phyloP scores from a whole-genome alignment of 2,888 invertebrate species.

The Blomia tropicalis region DNA sequence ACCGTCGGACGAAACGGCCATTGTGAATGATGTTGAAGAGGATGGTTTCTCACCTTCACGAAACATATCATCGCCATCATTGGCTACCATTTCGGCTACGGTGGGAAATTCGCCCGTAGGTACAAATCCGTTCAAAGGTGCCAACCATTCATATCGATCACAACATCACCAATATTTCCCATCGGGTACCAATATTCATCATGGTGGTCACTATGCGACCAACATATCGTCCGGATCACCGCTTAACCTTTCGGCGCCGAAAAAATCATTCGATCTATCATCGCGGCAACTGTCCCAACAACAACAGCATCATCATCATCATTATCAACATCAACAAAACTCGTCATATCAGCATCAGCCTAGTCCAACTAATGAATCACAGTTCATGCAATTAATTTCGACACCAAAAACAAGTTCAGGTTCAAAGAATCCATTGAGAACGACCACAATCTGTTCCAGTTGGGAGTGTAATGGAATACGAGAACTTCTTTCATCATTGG shows the following conservation, averaged over 20 bases:
- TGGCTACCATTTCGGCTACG: background rate
- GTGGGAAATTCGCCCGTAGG: background rate
- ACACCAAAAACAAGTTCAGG: background rate
- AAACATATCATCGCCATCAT: background rate
- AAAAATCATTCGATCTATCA: background rate
- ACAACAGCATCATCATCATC: background rate
- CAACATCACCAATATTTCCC: background rate
- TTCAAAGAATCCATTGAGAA: background rate
- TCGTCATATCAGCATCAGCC: background rate
- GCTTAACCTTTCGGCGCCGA: background rate
- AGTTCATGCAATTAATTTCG: background rate
- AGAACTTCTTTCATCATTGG: constrained; percentile 59
- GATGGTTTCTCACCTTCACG: background rate
- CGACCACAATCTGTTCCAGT: background rate
- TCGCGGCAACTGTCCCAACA: background rate
- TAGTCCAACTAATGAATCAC: background rate
- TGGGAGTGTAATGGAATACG: background rate
- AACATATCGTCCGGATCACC: background rate
- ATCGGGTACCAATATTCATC: background rate
- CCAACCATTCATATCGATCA: background rate
- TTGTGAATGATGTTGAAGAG: background rate
- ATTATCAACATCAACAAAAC: background rate
- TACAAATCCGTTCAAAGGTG: background rate
- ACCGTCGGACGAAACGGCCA: background rate
- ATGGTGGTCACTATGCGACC: background rate